Evolutionary conservation across 2,797 vertebrate genomes (phyloP).

Genomic region (Allobates femoralis): DNA sequence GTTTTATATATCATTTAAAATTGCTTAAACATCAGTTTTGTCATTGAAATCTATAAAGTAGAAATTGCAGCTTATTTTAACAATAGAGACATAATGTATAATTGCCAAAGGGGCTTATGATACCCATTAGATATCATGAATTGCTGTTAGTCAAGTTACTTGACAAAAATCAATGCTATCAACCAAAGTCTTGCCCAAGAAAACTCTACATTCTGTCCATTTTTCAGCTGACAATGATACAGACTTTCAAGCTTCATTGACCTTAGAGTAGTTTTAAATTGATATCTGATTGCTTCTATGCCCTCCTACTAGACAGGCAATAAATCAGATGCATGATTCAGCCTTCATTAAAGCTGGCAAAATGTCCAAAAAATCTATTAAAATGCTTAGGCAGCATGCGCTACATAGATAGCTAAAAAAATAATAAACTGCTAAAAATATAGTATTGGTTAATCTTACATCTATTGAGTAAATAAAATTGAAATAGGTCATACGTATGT

Average conservation of each 20-base stretch:
- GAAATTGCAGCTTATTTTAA: not conserved
- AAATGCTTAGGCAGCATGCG: constrained; percentile 24
- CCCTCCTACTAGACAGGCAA: constrained; percentile 59
- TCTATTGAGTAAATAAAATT: not conserved
- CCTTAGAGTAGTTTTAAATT: constrained; percentile 57
- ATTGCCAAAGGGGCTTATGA: not conserved
- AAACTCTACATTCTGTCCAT: constrained; percentile 39
- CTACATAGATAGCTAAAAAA: not conserved
- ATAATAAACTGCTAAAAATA: not conserved
- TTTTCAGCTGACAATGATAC: constrained; percentile 54
- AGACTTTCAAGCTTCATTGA: constrained; percentile 57
- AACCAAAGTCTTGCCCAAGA: constrained; percentile 28
- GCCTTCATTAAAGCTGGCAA: constrained; percentile 51
- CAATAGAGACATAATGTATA: not conserved
- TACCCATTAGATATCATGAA: constrained; percentile 29
- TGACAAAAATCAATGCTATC: constrained; percentile 46
- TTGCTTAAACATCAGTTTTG: not conserved
- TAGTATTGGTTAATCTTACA: not conserved
- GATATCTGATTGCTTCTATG: constrained; percentile 60
- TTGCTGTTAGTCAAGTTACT: constrained; percentile 1
- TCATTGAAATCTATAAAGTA: no score
- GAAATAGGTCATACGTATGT: not conserved
- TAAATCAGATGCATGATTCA: constrained; percentile 60
- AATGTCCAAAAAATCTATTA: constrained; percentile 38
- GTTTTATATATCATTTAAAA: not conserved